phyloP scores from a whole-genome alignment of 2,113 vertebrate genomes.

The Tupaia chinensis region DNA sequence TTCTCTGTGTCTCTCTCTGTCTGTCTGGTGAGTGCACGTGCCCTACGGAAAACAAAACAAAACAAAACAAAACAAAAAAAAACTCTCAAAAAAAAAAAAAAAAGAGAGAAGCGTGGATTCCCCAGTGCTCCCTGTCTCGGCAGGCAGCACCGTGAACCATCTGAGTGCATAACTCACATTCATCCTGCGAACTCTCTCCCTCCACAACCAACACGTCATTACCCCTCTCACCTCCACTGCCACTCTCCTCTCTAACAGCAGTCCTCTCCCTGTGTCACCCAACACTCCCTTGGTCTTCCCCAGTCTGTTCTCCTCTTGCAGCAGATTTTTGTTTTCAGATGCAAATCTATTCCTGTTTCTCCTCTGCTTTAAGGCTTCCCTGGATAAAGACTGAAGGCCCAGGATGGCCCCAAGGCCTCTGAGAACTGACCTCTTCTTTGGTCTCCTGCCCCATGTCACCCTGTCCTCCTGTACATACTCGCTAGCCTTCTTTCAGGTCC shows the following conservation, averaged over 20 bases:
- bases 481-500: neutral
- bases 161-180: accelerated
- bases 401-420: neutral
- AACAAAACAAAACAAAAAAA: too few species aligned
- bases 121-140: neutral
- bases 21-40: too few species aligned
- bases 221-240: neutral
- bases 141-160: neutral
- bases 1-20: too few species aligned
- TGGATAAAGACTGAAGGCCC: neutral
- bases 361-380: neutral
- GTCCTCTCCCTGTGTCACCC: neutral
- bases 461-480: neutral
- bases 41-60: too few species aligned
- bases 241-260: neutral
- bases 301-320: neutral
- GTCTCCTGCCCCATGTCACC: neutral
- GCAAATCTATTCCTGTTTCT: neutral
- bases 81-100: too few species aligned
- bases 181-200: neutral
- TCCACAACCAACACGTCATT: too few species aligned
- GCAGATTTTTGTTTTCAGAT: neutral
- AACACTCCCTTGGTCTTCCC: neutral
- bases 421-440: too few species aligned
- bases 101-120: neutral